Percentiles rank a stretch among this genome's conserved stretches.
Evolutionary conservation across 1,140 invertebrate species (phyloP).

Genomic region (Bombus affinis): DNA sequence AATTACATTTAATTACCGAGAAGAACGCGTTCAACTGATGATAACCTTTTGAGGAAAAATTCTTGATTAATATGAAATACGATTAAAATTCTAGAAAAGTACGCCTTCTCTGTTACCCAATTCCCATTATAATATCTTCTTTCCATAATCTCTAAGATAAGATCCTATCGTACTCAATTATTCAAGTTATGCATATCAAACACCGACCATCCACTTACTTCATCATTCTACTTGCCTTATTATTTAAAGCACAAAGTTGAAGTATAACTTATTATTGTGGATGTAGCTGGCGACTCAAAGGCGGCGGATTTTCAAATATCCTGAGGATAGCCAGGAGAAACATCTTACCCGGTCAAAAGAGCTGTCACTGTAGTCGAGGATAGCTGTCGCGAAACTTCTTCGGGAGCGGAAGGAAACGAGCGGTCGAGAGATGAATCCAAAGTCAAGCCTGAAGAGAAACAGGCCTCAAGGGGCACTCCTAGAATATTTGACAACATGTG

Average conservation of each 20-base stretch:
- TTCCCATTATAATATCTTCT: background rate
- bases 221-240: background rate
- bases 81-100: too few relatives aligned
- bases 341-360: slow-evolving; percentile 32
- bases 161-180: background rate
- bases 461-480: slow-evolving; percentile 54
- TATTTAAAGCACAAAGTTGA: background rate
- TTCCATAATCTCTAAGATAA: background rate
- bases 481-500: slow-evolving; percentile 70
- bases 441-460: slow-evolving; percentile 61
- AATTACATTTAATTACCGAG: too few relatives aligned
- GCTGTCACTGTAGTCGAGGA: slow-evolving; percentile 30
- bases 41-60: background rate
- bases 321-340: background rate
- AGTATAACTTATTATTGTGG: background rate
- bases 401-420: slow-evolving; percentile 52
- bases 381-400: slow-evolving; percentile 53
- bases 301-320: slow-evolving; percentile 45
- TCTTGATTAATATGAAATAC: background rate
- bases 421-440: slow-evolving; percentile 62
- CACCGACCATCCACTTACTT: too few relatives aligned
- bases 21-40: too few relatives aligned
- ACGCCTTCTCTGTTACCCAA: background rate
- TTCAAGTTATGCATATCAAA: background rate
- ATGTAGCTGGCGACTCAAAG: too few relatives aligned